Evolutionary conservation across 2,113 vertebrate genomes (phyloP).

Genomic region (Mohoua ochrocephala): DNA sequence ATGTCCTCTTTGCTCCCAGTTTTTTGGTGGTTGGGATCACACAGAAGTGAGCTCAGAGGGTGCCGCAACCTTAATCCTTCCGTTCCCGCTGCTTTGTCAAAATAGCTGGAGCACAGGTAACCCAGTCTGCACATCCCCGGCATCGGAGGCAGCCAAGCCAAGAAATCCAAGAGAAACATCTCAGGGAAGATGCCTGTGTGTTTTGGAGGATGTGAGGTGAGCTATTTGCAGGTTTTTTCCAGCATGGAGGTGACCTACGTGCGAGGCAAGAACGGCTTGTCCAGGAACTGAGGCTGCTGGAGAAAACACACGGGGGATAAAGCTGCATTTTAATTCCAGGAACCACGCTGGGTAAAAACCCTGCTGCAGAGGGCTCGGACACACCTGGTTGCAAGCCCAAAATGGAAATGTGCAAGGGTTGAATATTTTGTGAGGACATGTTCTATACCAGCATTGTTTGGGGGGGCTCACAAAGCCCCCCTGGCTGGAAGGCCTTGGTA

Average conservation of each 20-base stretch:
- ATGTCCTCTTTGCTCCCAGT: background rate
- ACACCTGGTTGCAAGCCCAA: constrained; percentile 59
- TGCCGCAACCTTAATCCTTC: background rate
- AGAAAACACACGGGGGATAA: constrained; percentile 17
- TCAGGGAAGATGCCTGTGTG: background rate
- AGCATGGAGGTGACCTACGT: constrained; percentile 45
- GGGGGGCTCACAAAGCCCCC: background rate
- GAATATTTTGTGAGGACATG: constrained; percentile 47
- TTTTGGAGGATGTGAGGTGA: background rate
- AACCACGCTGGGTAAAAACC: constrained; percentile 31
- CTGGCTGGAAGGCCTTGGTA: background rate
- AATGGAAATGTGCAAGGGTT: constrained; percentile 44
- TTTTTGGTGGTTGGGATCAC: background rate
- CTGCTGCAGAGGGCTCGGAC: constrained; percentile 22
- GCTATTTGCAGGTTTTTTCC: constrained; percentile 40
- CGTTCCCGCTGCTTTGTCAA: background rate
- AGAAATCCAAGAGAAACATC: background rate
- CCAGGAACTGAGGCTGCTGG: constrained; percentile 46
- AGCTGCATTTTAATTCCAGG: constrained; percentile 35
- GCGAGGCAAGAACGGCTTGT: constrained; percentile 54
- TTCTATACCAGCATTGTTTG: constrained; percentile 37
- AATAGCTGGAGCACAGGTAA: background rate
- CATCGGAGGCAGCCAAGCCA: background rate
- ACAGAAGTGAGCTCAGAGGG: background rate
- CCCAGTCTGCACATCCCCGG: background rate